phyloP scores from a whole-genome alignment of 2,797 vertebrate species.

The Xerus rutilus region DNA sequence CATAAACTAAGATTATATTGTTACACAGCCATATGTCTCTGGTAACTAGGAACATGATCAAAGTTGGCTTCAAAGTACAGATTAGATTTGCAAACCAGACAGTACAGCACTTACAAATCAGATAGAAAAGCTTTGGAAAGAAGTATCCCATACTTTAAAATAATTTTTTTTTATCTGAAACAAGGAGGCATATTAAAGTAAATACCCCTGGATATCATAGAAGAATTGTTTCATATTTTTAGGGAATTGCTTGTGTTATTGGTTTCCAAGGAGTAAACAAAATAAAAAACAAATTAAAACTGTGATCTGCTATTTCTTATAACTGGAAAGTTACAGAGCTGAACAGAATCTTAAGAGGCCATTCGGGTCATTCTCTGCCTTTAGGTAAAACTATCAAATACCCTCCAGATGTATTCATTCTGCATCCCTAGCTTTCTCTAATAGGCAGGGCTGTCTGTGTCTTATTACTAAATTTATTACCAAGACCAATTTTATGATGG shows the following conservation, averaged over 20 bases:
- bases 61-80: neutral
- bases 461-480: conserved; percentile 54
- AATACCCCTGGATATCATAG: neutral
- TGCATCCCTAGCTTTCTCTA: neutral
- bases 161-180: neutral
- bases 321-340: neutral
- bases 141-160: conserved; percentile 33
- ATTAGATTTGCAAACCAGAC: neutral
- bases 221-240: conserved; percentile 43
- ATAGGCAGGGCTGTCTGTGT: neutral
- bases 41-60: neutral
- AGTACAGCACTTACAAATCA: neutral
- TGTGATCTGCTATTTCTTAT: neutral
- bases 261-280: conserved; percentile 62
- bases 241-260: neutral
- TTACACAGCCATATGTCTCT: neutral
- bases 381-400: conserved; percentile 16
- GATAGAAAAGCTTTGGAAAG: neutral
- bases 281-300: conserved; percentile 64
- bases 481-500: conserved; percentile 45
- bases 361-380: conserved; percentile 17
- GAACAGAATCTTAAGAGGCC: neutral
- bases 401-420: conserved; percentile 3
- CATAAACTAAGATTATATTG: neutral
- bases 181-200: neutral